Percentiles rank a stretch among this genome's conserved stretches.
Conservation (phyloP, 2,888 invertebrate genomes). For the Eurytoma adleriae region DNA sequence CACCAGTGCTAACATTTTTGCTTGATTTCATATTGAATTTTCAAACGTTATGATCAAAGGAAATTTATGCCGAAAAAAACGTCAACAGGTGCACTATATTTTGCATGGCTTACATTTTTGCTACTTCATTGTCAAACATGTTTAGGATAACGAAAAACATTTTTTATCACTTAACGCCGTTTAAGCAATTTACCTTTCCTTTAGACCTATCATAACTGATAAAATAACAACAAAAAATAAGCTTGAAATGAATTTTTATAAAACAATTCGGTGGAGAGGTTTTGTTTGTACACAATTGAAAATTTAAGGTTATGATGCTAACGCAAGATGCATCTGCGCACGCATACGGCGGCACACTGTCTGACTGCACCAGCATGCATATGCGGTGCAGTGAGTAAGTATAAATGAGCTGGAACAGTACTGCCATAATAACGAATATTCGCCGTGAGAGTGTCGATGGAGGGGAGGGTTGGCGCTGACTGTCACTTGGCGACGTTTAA, state of each 20-base stretch:
- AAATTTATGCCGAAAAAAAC: not conserved
- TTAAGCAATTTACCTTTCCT: not conserved
- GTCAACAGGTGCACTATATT: not conserved
- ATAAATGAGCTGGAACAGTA: too few relatives aligned
- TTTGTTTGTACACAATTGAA: constrained; percentile 51
- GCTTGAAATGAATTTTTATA: not conserved
- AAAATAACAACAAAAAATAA: not conserved
- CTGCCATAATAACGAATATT: too few relatives aligned
- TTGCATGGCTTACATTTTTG: constrained; percentile 23
- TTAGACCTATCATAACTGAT: not conserved
- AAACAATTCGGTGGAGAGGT: not conserved
- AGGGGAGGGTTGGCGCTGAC: too few relatives aligned
- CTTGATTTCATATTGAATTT: constrained; percentile 68
- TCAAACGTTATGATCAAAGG: not conserved
- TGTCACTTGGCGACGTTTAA: too few relatives aligned
- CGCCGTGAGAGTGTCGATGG: too few relatives aligned
- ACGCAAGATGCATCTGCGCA: not conserved
- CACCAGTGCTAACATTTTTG: constrained; percentile 61
- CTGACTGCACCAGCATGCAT: too few relatives aligned
- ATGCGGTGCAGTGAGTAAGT: too few relatives aligned
- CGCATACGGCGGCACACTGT: not conserved
- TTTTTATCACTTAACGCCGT: not conserved
- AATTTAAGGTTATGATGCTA: constrained; percentile 37
- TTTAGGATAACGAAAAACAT: not conserved
- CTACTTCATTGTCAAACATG: not conserved